Conservation (phyloP, 2,888 invertebrate genomes). For the Xanthia icteritia region DNA sequence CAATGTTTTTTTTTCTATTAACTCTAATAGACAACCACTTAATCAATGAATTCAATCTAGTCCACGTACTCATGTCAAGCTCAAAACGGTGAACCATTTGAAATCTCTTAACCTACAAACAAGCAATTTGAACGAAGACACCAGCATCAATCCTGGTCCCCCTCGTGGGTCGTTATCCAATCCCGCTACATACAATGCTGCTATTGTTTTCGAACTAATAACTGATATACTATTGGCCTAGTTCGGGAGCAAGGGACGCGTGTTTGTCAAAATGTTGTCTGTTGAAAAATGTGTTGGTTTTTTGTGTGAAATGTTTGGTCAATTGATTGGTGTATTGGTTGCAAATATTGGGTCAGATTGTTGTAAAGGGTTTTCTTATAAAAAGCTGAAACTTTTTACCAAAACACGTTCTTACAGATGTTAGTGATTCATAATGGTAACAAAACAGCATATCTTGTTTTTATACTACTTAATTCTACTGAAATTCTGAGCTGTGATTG, state of each 20-base stretch:
- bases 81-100: constrained; percentile 45
- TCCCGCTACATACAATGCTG: constrained; percentile 38
- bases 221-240: constrained; percentile 32
- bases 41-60: constrained; percentile 44
- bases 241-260: constrained; percentile 19
- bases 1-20: neutral
- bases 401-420: neutral
- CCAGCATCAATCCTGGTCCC: constrained; percentile 46
- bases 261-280: constrained; percentile 20
- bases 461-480: neutral
- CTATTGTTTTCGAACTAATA: constrained; percentile 49
- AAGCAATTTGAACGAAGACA: constrained; percentile 47
- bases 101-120: constrained; percentile 53
- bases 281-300: neutral
- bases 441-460: neutral
- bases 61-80: constrained; percentile 31
- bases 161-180: constrained; percentile 51
- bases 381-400: neutral
- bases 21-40: constrained; percentile 15
- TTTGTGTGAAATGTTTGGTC: neutral
- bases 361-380: neutral
- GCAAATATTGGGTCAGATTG: constrained; percentile 2
- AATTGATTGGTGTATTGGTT: neutral
- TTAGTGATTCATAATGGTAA: constrained; percentile 23
- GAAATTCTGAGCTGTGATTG: neutral